Evolutionary conservation across 2,113 vertebrate species (phyloP).

Genomic region (Scomber scombrus): DNA sequence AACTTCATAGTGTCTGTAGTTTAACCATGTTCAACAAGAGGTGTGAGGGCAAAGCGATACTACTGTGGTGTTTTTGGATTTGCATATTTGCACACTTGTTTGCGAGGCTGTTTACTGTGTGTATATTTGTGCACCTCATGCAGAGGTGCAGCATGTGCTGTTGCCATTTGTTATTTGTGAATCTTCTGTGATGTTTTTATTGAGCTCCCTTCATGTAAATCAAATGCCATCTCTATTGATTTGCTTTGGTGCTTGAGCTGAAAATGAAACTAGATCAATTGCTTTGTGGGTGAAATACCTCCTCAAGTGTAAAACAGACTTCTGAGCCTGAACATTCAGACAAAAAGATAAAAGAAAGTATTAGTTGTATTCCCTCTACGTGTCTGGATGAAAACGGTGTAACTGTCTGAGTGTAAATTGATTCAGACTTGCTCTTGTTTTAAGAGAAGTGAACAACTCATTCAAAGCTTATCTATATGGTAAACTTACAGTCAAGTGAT

Average conservation of each 20-base stretch:
- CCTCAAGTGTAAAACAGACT: slow-evolving; percentile 37
- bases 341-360: slow-evolving; percentile 45
- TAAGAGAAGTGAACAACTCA: slow-evolving; percentile 13
- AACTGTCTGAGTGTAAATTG: slow-evolving; percentile 20
- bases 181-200: slow-evolving; percentile 22
- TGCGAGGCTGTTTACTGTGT: neutral
- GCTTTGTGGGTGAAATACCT: slow-evolving; percentile 42
- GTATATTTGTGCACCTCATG: slow-evolving; percentile 25
- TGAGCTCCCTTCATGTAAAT: slow-evolving; percentile 26
- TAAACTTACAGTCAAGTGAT: slow-evolving; percentile 13
- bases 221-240: slow-evolving; percentile 45
- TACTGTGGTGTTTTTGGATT: slow-evolving; percentile 1
- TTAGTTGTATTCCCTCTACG: slow-evolving; percentile 4
- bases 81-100: slow-evolving; percentile 50
- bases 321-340: slow-evolving; percentile 26
- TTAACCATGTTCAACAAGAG: slow-evolving; percentile 8
- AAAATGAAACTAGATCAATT: slow-evolving; percentile 24
- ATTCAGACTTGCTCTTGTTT: slow-evolving; percentile 16
- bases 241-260: slow-evolving; percentile 27
- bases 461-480: neutral
- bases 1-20: neutral
- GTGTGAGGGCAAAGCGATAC: neutral
- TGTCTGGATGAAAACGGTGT: slow-evolving; percentile 23
- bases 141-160: slow-evolving; percentile 4
- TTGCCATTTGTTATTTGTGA: slow-evolving; percentile 14